Base-by-base conservation (phyloP, 2,113 vertebrate genomes). In the Tachuris rubrigastra region DNA sequence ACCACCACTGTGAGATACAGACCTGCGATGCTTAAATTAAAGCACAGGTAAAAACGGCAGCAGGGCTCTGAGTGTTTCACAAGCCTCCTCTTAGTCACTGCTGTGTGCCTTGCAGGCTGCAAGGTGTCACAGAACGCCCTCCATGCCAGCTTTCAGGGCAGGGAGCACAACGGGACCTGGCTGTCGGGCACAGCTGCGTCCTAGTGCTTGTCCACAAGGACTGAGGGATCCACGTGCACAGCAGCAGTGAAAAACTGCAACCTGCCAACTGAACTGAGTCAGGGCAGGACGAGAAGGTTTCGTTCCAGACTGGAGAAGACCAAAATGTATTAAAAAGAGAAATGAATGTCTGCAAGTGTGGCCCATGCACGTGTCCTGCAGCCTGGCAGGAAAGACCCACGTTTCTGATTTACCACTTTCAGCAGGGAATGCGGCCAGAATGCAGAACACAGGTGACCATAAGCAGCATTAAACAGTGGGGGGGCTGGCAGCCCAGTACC, bases 1-100 rank as follows among this genome's bases (percentile, higher is more conserved):
- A 77, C 47, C 76, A 90, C 75, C 84, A 68, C 68, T 77, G 23
- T 19, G 72, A 90, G 76, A 87, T 49, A 55, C 5, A 84, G 72
- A 92, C 92, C 80, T 90, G 72, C 12, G 46, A 84, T 7, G 52
- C 65, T 95, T 86, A 81, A 67, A 88, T 84, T 92, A 89, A 90
- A 91, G 69, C 65, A 59, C 73, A 89, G 33, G 72, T 86, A 72
- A 95, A 75, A 88, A 87, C 42, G 71, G 71, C 63, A 91, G 58
- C 85, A 90, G 63, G 72, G 23, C 53, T 84, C 47, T 8, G 42
- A 79, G 41, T 16, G n/a, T 90, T 90, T 90, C 79, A 89, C 78
- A 93, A 85, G 63, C 50, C 73, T 71, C 68, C 14, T 56, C 63
- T 88, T 35, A 56, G 59, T 90, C 83, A 89, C 67, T 55, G 20